Base-by-base conservation (phyloP, 2,797 vertebrate genomes). In the Synaphobranchus kaupii region DNA sequence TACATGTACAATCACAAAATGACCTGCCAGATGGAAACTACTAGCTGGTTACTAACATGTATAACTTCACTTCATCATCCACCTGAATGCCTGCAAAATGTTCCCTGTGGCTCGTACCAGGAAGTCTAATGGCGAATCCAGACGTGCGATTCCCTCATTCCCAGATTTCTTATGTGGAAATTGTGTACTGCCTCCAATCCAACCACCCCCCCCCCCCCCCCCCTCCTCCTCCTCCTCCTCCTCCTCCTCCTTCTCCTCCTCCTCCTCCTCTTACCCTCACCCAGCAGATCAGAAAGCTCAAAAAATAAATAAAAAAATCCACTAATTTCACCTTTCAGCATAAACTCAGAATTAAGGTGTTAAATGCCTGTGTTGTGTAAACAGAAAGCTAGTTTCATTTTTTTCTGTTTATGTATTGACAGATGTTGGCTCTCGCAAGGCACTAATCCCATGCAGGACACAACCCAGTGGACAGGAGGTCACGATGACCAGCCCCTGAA, bases 361-460 rank as follows among this genome's bases (percentile, higher is more conserved):
- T 81, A 81, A 81, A 81, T 81, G 47, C 20, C 44, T 17, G 78
- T 48, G 78, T 81, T 81, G 78, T 81, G 71, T 89, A 44, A 89
- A 88, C 85, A 20, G 31, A 54, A 28, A 56, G 25, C 22, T 34
- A 54, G 83, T 13, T 60, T 86, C 54, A 88, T 90, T 89, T 28
- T 68, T 7, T 68, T 83, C 9, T 85, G 71, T 87, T 68, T 86
- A 52, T 83, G 28, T 78, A 52, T 87, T 87, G 81, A 63, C 73
- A 81, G 86, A 78, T 58, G 83, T 83, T 50, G 80, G 76, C 60
- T 87, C 58, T 87, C 50, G 17, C 71, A 83, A 58, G 58, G 44
- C n/a, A 81, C 63, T 78, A 85, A 71, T 86, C 66, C 76, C 60
- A 28, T 12, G 50, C 28, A 83, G 15, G 17, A 56, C 78, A 85